phyloP scores from a whole-genome alignment of 1,140 invertebrate genomes.

The Druon quercuslanigerum region DNA sequence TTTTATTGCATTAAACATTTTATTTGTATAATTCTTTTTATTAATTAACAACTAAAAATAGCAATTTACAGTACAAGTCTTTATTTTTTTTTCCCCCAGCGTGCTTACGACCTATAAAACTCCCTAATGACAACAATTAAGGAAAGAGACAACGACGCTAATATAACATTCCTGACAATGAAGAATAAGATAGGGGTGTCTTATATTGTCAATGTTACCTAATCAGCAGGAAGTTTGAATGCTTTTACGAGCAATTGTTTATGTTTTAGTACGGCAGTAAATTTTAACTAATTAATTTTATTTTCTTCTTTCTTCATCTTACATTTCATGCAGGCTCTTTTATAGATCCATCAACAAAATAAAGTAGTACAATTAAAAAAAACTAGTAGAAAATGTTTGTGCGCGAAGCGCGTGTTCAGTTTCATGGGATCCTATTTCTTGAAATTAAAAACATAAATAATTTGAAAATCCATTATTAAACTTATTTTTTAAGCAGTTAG shows the following conservation, averaged over 20 bases:
- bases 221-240: slow-evolving; percentile 24
- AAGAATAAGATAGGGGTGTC: slow-evolving; percentile 18
- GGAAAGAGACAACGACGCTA: slow-evolving; percentile 18
- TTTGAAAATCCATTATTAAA: too few relatives aligned
- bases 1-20: too few relatives aligned
- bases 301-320: too few relatives aligned
- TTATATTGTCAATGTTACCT: slow-evolving; percentile 22
- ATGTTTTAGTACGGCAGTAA: not conserved
- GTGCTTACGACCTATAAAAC: slow-evolving; percentile 18
- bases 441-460: too few relatives aligned
- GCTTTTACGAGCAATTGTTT: slow-evolving; percentile 18
- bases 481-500: too few relatives aligned
- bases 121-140: slow-evolving; percentile 28
- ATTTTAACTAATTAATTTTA: not conserved
- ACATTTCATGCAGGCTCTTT: too few relatives aligned
- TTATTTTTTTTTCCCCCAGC: not conserved
- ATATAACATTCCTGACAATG: slow-evolving; percentile 23
- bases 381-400: too few relatives aligned
- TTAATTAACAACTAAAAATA: slow-evolving; percentile 24
- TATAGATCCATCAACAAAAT: too few relatives aligned
- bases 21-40: too few relatives aligned
- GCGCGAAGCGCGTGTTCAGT: too few relatives aligned
- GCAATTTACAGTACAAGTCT: not conserved
- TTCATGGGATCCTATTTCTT: too few relatives aligned
- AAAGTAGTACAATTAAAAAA: too few relatives aligned